Percentiles rank a stretch among this genome's conserved stretches.
Conservation (phyloP, 2,797 vertebrate genomes). For the Streptopelia turtur region DNA sequence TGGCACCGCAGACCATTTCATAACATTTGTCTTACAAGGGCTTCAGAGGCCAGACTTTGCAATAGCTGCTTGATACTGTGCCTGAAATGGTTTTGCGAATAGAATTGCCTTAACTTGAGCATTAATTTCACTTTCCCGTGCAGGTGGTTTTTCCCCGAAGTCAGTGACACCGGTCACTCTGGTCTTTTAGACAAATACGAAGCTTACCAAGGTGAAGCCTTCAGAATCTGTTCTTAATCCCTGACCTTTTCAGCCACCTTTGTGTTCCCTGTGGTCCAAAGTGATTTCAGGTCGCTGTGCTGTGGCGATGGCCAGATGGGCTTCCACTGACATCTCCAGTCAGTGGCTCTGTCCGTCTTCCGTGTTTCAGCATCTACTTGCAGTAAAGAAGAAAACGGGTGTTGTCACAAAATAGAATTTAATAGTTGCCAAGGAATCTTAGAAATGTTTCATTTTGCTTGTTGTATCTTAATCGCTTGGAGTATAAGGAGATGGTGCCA, state of each 20-base stretch:
- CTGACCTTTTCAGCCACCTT: not conserved
- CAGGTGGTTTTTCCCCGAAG: not conserved
- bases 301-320: not conserved
- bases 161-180: not conserved
- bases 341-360: accelerated
- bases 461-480: not conserved
- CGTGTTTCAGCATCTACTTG: not conserved
- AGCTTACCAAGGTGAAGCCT: not conserved
- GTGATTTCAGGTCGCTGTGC: not conserved
- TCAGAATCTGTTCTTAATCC: not conserved
- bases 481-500: accelerated
- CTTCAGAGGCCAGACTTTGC: not conserved
- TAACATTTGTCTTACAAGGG: accelerated
- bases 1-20: not conserved
- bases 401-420: not conserved
- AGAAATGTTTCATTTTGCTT: not conserved
- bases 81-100: not conserved
- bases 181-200: not conserved
- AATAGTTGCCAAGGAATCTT: not conserved
- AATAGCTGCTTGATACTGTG: not conserved
- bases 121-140: not conserved
- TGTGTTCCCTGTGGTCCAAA: not conserved
- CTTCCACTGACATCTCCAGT: not conserved
- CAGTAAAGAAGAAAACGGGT: not conserved
- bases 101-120: not conserved